phyloP scores from a whole-genome alignment of 2,797 vertebrate genomes.

The Cryptoprocta ferox region DNA sequence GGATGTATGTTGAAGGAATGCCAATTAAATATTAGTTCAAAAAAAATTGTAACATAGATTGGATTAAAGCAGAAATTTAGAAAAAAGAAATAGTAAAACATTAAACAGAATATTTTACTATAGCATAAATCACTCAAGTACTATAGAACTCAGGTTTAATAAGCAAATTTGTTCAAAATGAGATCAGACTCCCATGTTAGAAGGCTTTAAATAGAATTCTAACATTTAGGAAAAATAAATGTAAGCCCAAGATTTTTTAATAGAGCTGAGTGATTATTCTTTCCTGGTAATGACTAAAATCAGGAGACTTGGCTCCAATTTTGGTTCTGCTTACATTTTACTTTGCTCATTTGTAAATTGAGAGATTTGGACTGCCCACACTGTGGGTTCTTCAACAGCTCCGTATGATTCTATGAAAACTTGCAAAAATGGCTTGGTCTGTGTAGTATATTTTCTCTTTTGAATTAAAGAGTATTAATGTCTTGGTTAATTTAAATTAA shows the following conservation, averaged over 20 bases:
- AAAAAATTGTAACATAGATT: not conserved
- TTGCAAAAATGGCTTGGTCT: not conserved
- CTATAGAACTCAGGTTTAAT: not conserved
- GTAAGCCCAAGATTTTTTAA: not conserved
- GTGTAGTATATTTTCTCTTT: not conserved
- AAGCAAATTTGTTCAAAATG: not conserved
- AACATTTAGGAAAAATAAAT: not conserved
- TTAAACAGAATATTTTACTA: not conserved
- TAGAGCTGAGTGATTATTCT: not conserved
- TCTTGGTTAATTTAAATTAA: conserved; percentile 3
- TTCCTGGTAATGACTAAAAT: not conserved
- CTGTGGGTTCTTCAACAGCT: not conserved
- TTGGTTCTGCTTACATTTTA: not conserved
- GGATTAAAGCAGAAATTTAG: conserved; percentile 38
- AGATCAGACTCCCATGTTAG: not conserved
- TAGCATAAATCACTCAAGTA: not conserved
- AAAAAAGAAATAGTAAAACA: not conserved
- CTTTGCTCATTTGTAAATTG: not conserved
- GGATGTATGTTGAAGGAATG: not conserved
- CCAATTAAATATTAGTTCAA: not conserved
- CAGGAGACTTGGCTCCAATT: not conserved
- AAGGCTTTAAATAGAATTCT: not conserved
- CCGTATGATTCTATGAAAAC: not conserved
- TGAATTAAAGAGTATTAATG: not conserved
- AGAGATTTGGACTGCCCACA: not conserved